These are phyloP conservation scores for Isurus oxyrinchus DNA, from an alignment of 2,113 vertebrate genomes.

Conservation along the genomic window DNA sequence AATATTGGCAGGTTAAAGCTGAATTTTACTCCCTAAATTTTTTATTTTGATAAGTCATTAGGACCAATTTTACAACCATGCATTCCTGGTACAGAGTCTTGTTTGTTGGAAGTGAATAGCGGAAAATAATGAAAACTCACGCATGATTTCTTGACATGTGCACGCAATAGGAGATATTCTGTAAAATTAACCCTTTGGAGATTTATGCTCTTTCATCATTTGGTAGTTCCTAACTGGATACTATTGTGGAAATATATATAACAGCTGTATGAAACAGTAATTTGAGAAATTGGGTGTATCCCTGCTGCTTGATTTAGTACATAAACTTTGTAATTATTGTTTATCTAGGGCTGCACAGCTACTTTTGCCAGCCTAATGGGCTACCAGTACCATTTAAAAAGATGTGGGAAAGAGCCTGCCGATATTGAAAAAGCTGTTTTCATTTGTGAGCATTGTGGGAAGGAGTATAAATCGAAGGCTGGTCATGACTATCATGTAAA, in stretches of 20 bases:
- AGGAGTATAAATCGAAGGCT: constrained; percentile 86
- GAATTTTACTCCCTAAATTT: neutral
- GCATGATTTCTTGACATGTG: neutral
- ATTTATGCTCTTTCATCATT: neutral
- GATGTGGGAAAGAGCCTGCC: constrained; percentile 75
- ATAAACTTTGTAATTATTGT: neutral
- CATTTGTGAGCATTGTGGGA: constrained; percentile 78
- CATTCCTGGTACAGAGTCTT: neutral
- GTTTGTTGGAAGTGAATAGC: neutral
- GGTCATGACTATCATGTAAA: constrained; percentile 85
- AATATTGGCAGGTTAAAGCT: constrained; percentile 20
- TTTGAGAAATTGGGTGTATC: too few relatives aligned
- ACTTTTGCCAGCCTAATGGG: constrained; percentile 92
- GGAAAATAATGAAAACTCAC: neutral
- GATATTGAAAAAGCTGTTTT: constrained; percentile 77
- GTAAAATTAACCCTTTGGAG: neutral
- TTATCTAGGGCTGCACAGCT: constrained; percentile 73
- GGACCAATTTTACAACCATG: neutral
- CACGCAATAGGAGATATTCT: neutral
- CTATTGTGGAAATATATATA: neutral
- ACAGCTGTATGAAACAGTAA: neutral
- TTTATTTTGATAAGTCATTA: neutral
- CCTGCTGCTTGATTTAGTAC: neutral
- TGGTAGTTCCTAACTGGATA: neutral
- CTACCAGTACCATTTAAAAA: constrained; percentile 92